Conservation (phyloP, 2,797 vertebrate genomes). For the Gallirallus australis region DNA sequence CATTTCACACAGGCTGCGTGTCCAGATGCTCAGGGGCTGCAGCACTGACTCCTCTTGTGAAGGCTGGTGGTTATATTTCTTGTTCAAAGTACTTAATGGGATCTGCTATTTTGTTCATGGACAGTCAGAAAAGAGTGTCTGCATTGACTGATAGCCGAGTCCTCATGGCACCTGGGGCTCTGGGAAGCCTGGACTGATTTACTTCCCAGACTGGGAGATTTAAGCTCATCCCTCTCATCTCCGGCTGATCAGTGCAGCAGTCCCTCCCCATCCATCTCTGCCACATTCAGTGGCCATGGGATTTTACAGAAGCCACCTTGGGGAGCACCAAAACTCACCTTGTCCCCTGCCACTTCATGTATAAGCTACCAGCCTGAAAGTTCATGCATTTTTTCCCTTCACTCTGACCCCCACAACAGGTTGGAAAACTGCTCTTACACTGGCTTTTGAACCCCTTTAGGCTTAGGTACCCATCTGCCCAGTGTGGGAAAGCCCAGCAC, state of each 20-base stretch:
- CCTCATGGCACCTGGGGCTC: background rate
- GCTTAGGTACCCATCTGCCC: background rate
- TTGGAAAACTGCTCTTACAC: background rate
- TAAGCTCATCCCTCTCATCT: background rate
- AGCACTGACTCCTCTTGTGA: background rate
- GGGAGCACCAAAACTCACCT: background rate
- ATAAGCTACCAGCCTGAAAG: background rate
- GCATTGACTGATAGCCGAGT: background rate
- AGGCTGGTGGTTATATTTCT: background rate
- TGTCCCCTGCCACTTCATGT: fast-evolving
- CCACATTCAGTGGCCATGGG: background rate
- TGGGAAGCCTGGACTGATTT: background rate
- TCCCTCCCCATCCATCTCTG: background rate
- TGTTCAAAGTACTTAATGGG: background rate
- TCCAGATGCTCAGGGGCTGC: background rate
- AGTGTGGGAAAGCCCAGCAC: fast-evolving
- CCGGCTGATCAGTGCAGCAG: fast-evolving
- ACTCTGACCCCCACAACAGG: fast-evolving
- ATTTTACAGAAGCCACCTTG: background rate
- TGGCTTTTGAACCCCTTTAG: background rate
- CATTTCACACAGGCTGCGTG: fast-evolving
- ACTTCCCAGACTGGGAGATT: background rate
- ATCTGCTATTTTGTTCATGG: fast-evolving
- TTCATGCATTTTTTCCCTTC: background rate
- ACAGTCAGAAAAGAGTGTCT: background rate